These are phyloP conservation scores for Sorex araneus DNA, from an alignment of 2,113 vertebrate species.

Conservation along the genomic window DNA sequence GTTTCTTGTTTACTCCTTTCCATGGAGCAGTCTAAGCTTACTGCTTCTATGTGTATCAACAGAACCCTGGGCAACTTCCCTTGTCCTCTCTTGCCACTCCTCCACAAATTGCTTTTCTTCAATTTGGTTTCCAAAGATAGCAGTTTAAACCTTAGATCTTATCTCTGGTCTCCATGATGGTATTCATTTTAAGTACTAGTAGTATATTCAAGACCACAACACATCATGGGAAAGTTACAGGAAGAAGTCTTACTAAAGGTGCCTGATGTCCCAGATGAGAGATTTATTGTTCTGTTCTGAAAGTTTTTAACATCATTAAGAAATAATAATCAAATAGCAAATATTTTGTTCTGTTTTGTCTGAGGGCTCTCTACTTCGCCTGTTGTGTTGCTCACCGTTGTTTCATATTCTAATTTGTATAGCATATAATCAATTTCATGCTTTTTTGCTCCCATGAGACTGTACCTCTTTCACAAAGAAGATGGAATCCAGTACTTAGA, in stretches of 20 bases:
- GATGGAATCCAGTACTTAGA: neutral
- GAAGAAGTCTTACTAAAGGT: neutral
- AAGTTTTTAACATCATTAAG: slow-evolving; percentile 24
- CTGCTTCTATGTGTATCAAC: neutral
- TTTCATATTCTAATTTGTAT: neutral
- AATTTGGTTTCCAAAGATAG: slow-evolving; percentile 70
- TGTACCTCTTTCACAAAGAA: slow-evolving; percentile 17
- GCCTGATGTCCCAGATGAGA: neutral
- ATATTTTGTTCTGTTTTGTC: neutral
- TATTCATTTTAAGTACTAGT: slow-evolving; percentile 63
- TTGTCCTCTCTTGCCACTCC: slow-evolving; percentile 1
- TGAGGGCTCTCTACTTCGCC: neutral
- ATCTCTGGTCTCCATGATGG: slow-evolving; percentile 34
- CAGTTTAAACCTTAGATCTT: slow-evolving; percentile 30
- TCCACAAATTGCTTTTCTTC: slow-evolving; percentile 44
- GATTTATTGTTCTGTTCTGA: slow-evolving; percentile 35
- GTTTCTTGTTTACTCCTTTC: slow-evolving; percentile 63
- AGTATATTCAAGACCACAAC: neutral
- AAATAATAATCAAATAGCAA: neutral
- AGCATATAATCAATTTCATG: neutral
- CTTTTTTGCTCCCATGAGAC: neutral
- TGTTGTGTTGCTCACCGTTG: neutral
- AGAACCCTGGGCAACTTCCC: slow-evolving; percentile 58
- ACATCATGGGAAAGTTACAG: neutral
- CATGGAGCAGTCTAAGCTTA: slow-evolving; percentile 41